phyloP scores from a whole-genome alignment of 2,888 invertebrate genomes.

The Hydriomena furcata region DNA sequence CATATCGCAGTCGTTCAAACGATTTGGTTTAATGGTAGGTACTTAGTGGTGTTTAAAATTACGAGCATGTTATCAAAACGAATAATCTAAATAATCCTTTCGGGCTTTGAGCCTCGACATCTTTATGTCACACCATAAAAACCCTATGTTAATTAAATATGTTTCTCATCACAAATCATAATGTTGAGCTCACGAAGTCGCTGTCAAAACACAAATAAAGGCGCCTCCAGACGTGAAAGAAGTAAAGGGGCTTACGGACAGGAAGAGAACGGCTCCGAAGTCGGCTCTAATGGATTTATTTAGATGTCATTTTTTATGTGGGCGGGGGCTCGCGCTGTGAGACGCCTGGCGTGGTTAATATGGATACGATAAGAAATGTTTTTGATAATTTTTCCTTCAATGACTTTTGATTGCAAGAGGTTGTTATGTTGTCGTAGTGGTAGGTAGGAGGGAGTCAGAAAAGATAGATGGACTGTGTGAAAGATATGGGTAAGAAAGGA shows the following conservation, averaged over 20 bases:
- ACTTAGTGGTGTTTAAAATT: too few relatives aligned
- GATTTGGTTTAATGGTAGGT: too few relatives aligned
- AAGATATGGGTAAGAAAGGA: too few relatives aligned
- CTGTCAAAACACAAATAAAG: conserved; percentile 79
- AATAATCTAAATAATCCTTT: too few relatives aligned
- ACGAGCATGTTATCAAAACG: too few relatives aligned
- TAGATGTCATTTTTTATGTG: conserved; percentile 84
- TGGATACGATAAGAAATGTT: conserved; percentile 55
- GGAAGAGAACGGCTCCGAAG: conserved; percentile 63
- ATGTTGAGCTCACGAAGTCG: conserved; percentile 43
- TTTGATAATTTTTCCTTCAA: not conserved
- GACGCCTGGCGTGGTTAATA: conserved; percentile 60
- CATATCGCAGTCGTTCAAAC: too few relatives aligned
- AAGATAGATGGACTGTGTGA: too few relatives aligned
- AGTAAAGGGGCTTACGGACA: conserved; percentile 75
- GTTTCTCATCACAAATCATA: conserved; percentile 77
- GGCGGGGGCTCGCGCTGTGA: conserved; percentile 73
- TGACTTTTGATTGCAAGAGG: too few relatives aligned
- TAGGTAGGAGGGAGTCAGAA: too few relatives aligned
- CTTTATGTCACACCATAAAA: conserved; percentile 24
- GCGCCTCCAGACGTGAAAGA: conserved; percentile 68
- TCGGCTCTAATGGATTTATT: conserved; percentile 79
- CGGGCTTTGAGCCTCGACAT: too few relatives aligned
- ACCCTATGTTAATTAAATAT: conserved; percentile 58
- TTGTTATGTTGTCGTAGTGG: too few relatives aligned